Base-by-base conservation (phyloP, 2,888 invertebrate genomes). In the Dasypolia templi region DNA sequence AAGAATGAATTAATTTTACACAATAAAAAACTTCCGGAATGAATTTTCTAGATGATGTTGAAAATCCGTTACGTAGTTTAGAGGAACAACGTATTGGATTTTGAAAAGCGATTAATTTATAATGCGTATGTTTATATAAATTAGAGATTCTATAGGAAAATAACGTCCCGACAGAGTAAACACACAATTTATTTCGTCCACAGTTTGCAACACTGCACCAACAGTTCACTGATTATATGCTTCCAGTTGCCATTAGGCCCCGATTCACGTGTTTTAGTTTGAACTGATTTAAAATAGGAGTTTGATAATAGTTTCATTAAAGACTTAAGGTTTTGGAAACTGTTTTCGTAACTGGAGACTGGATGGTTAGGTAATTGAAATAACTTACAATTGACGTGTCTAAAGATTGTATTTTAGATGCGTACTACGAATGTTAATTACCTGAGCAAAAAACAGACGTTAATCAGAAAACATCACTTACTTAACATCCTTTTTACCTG, bases 171-270 rank as follows among this genome's bases (percentile, higher is more conserved):
- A 11, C 51, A 19, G 12, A 58, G 11, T 65, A 53, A 65, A 35
- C 17, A 59, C 17, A 44, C 58, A 75, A 46, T 29, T 59, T 29
- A 76, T 17, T 75, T 26, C 49, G 1, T 17, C 19, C 5, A 14
- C 17, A 39, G 35, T 67, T 55, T 53, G 67, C 66, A 46, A 61
- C 12, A 44, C 32, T 76, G 77, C 75, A 75, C n/a, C 26, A 32
- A 67, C 26, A 46, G 53, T 61, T 22, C 53, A 46, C 32, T 49
- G 46, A 61, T 67, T 61, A 61, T 4, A 22, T n/a, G 67, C 53
- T 76, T 61, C 67, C 46, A 76, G 46, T 22, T 46, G 53, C 75
- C 67, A 61, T 61, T 76, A 53, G 44, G 29, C 17, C 12, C 39
- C 76, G 4, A 51, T 46, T 39, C 39, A 19, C 19, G 32, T 56